phyloP scores from a whole-genome alignment of 1,140 invertebrate species.

The Cheumatopsyche charites region DNA sequence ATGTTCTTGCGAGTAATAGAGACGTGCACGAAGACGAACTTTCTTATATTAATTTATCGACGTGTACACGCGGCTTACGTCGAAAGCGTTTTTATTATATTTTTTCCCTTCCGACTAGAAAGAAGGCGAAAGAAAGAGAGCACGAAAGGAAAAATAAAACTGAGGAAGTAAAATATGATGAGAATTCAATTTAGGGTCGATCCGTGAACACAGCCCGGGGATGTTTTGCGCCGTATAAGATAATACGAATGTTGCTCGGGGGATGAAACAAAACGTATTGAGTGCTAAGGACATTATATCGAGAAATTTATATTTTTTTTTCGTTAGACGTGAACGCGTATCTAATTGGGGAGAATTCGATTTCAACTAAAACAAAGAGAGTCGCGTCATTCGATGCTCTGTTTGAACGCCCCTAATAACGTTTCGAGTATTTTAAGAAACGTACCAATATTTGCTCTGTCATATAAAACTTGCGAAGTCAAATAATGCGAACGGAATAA shows the following conservation, averaged over 20 bases:
- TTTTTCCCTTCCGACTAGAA: slow-evolving; percentile 4
- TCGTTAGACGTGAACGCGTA: background rate
- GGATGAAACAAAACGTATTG: slow-evolving; percentile 38
- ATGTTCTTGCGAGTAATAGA: no score
- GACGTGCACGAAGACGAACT: no score
- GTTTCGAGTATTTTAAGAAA: no score
- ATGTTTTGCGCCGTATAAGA: slow-evolving; percentile 35
- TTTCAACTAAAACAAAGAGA: background rate
- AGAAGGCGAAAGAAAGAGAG: slow-evolving; percentile 10
- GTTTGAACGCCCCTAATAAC: slow-evolving; percentile 8
- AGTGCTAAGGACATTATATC: slow-evolving; percentile 35
- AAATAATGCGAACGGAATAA: no score
- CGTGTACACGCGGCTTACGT: no score
- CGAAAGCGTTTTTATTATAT: background rate
- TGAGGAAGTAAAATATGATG: slow-evolving; percentile 37
- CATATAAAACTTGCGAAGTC: no score
- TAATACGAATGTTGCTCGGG: slow-evolving; percentile 6
- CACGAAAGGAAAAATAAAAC: slow-evolving; percentile 27
- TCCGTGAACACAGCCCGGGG: slow-evolving; percentile 36
- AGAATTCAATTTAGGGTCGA: slow-evolving; percentile 40
- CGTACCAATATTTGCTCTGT: no score
- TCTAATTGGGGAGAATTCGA: slow-evolving; percentile 1
- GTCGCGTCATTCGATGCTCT: background rate
- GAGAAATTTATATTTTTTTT: slow-evolving; percentile 2
- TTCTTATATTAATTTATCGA: no score